Percentiles rank a stretch among this genome's conserved stretches.
Evolutionary conservation across 2,113 vertebrate genomes (phyloP).

Genomic region (Planiliza haematocheilus): DNA sequence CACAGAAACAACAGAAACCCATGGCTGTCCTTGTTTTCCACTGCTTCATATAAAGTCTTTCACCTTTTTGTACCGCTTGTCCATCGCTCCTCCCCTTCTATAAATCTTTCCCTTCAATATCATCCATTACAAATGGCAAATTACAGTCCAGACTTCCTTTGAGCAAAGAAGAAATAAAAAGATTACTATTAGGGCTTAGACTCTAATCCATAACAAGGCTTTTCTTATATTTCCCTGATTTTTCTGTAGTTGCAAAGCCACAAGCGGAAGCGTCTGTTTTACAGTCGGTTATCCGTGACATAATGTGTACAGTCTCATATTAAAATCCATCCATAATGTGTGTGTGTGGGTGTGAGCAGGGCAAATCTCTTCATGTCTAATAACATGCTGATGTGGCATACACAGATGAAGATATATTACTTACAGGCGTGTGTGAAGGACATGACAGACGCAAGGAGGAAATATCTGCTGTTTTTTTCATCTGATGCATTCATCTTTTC

Average conservation of each 20-base stretch:
- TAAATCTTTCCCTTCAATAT: constrained; percentile 63
- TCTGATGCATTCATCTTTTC: constrained; percentile 34
- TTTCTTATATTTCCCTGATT: constrained; percentile 32
- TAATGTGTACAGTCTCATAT: constrained; percentile 39
- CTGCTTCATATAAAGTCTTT: constrained; percentile 21
- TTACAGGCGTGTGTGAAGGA: constrained; percentile 29
- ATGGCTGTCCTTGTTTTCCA: constrained; percentile 29
- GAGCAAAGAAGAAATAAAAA: constrained; percentile 64
- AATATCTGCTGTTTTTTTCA: constrained; percentile 27
- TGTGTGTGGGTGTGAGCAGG: constrained; percentile 27
- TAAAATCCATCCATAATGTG: constrained; percentile 48
- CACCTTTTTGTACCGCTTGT: constrained; percentile 4
- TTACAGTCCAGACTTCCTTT: constrained; percentile 64
- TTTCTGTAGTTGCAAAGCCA: constrained; percentile 27
- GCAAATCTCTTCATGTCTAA: constrained; percentile 49
- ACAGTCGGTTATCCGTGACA: constrained; percentile 42
- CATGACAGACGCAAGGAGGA: constrained; percentile 39
- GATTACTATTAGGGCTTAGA: constrained; percentile 65
- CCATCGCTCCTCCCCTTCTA: constrained; percentile 68
- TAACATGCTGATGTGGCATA: constrained; percentile 31
- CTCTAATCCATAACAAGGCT: constrained; percentile 67
- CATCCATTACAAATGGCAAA: constrained; percentile 76
- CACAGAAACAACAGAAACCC: constrained; percentile 29
- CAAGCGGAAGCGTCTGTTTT: constrained; percentile 25
- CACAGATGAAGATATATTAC: constrained; percentile 51